Evolutionary conservation across 2,113 vertebrate genomes (phyloP).

Genomic region (Pedetes capensis): DNA sequence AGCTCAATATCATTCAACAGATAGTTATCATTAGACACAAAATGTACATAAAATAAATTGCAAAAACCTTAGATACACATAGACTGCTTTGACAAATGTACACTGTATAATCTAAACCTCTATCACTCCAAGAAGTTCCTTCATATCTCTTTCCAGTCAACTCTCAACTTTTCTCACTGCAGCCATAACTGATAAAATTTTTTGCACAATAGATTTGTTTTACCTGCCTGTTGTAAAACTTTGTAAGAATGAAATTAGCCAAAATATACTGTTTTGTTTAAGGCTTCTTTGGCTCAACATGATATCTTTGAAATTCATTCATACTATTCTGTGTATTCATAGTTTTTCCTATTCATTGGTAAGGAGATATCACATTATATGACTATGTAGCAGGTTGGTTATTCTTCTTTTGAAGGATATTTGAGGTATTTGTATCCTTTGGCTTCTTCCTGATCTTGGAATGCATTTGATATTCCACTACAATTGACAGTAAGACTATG

Average conservation of each 20-base stretch:
- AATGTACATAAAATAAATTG: neutral
- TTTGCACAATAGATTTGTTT: neutral
- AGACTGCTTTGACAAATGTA: constrained; percentile 5
- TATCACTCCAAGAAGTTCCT: neutral
- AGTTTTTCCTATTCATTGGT: neutral
- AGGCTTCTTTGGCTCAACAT: neutral
- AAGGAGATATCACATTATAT: neutral
- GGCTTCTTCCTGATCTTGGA: neutral
- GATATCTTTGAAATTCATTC: neutral
- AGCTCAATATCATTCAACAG: neutral
- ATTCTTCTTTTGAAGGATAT: neutral
- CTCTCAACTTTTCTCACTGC: neutral
- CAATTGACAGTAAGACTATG: neutral
- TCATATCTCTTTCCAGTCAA: neutral
- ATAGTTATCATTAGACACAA: constrained; percentile 9
- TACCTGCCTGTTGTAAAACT: neutral
- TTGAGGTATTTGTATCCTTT: neutral
- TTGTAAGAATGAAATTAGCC: neutral
- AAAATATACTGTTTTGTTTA: neutral
- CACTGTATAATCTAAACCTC: neutral
- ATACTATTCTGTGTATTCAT: neutral
- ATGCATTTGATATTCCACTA: neutral
- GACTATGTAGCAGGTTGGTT: neutral
- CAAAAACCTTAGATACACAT: neutral
- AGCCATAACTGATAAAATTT: neutral